Conservation (phyloP, 2,888 invertebrate genomes). For the Polymixis lichenea region DNA sequence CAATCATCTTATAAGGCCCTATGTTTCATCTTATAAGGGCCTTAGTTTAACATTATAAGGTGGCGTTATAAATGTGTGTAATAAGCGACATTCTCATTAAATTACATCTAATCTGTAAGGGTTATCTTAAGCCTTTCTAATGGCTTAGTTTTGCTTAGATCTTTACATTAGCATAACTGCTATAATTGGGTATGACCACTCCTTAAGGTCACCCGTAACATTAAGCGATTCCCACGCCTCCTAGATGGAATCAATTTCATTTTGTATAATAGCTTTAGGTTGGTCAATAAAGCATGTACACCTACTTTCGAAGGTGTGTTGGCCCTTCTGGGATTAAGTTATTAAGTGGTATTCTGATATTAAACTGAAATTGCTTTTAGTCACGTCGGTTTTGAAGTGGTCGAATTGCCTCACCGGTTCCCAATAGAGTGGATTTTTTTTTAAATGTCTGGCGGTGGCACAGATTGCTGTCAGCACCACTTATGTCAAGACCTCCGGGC, state of each 20-base stretch:
- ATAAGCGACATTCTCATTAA: slow-evolving; percentile 51
- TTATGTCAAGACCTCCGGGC: too few species aligned
- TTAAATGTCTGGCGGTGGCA: too few species aligned
- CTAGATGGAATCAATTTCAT: slow-evolving; percentile 43
- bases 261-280: slow-evolving; percentile 16
- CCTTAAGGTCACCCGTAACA: slow-evolving; percentile 42
- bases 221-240: slow-evolving; percentile 53
- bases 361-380: slow-evolving; percentile 19
- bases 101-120: slow-evolving; percentile 47
- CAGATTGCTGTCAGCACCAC: too few species aligned
- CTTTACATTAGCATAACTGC: slow-evolving; percentile 48
- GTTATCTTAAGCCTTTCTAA: slow-evolving; percentile 57
- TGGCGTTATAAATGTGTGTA: slow-evolving; percentile 39
- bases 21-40: slow-evolving; percentile 17
- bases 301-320: slow-evolving; percentile 31
- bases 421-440: too few species aligned
- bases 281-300: slow-evolving; percentile 23
- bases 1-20: slow-evolving; percentile 19
- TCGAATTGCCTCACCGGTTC: background rate
- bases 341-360: slow-evolving; percentile 23
- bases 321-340: slow-evolving; percentile 23
- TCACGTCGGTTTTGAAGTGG: slow-evolving; percentile 22
- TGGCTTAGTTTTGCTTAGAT: slow-evolving; percentile 53
- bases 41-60: slow-evolving; percentile 13
- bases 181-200: slow-evolving; percentile 58